Evolutionary conservation across 1,140 invertebrate species (phyloP).

Genomic region (Myzus persicae): DNA sequence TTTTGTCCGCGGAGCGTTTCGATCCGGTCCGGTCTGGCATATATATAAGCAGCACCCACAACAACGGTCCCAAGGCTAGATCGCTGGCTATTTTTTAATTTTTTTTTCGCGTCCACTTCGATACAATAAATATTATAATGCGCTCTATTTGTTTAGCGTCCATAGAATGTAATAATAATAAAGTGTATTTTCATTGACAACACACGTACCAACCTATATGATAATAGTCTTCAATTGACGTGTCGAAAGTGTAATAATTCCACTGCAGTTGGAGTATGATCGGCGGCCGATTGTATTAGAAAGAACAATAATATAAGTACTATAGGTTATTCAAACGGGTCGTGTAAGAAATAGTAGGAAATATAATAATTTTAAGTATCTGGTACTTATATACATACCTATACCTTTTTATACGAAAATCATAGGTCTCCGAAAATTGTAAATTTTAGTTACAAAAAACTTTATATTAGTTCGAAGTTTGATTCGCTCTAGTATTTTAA

Average conservation of each 20-base stretch:
- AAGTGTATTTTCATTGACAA: neutral
- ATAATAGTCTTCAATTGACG: constrained; percentile 10
- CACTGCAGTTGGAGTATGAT: neutral
- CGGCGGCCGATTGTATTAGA: neutral
- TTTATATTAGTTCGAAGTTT: too few species aligned
- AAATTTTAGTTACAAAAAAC: too few species aligned
- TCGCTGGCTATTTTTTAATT: neutral
- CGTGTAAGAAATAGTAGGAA: neutral
- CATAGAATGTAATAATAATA: neutral
- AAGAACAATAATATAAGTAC: neutral
- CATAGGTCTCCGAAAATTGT: too few species aligned
- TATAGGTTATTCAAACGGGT: neutral
- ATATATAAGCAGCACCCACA: neutral
- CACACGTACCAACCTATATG: neutral
- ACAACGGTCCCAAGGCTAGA: neutral
- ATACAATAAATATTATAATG: neutral
- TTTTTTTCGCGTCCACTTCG: constrained; percentile 20
- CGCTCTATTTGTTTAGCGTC: constrained; percentile 20
- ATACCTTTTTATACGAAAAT: neutral
- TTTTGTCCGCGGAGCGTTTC: neutral
- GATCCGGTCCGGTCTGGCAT: neutral
- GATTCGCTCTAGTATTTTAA: too few species aligned
- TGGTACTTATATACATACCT: neutral
- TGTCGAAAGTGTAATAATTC: constrained; percentile 37
- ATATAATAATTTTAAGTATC: neutral